Base-by-base conservation (phyloP, 37 sponge, comb jelly and placozoan species). In the Haliclona indistincta region DNA sequence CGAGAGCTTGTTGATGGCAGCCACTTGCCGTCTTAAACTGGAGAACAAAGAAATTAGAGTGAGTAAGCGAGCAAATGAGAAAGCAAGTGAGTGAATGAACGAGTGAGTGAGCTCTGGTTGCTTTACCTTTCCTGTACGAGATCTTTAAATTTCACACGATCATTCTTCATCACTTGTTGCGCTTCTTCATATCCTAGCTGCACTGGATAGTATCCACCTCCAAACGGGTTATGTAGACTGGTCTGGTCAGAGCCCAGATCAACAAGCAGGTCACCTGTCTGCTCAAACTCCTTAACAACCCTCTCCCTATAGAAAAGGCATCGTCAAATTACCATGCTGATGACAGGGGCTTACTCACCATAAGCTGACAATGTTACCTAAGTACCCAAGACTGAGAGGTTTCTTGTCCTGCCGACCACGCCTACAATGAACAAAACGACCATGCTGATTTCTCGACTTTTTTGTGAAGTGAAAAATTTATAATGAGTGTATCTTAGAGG, bases 181-280 rank as follows among this genome's bases (percentile, higher is more conserved):
- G 88, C 82, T 39, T 98, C 88, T 36, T 85, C 75, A 49, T 81
- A 87, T 42, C 81, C 28, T 55, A 92, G 73, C 86, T 89, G 87
- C 0, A 86, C 93, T 13, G 99, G 99, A 43, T 89, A 95, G 84
- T 98, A 98, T 13, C 99, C 99, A 0, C 99, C 99, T 0, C 94
- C 91, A 81, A 74, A 98, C 29, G 99, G 99, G 82, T 95, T 88
- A 75, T 98, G 99, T 39, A 98, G 83, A 58, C 96, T 95, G 71
- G 99, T 98, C 69, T 98, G 99, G 68, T 98, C 99, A 8, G 96
- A 95, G 39, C 87, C 99, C 49, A 98, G 79, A 5, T 95, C 96
- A 3, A 91, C 99, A 25, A 95, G 64, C 17, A 89, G 56, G 75
- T 98, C 96, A 51, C 96, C 99, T 19, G 93, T 95, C 10, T 26